Base-by-base conservation (phyloP, 2,888 invertebrate genomes). In the Amphipoea oculea region DNA sequence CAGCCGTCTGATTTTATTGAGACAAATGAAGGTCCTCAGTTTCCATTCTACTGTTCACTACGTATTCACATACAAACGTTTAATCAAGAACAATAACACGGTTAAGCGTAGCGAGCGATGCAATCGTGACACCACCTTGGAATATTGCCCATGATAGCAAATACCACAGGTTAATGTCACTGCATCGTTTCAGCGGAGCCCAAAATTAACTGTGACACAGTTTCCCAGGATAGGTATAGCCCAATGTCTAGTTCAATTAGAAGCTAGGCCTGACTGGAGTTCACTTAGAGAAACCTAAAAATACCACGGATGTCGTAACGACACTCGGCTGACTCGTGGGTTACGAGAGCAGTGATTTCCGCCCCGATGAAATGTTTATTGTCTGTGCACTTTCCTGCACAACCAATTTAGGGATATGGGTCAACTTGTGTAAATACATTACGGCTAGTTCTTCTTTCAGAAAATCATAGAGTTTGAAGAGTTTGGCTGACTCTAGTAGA, bases 231-330 rank as follows among this genome's bases (percentile, higher is more conserved):
- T 90, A 90, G 90, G 78, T 86, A 75, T 81, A 90, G 87, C 86
- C 90, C 95, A 96, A 96, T 96, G 96, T 96, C 96, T 96, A 96
- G 96, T 96, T 96, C 95, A 95, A 89, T 89, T 86, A 60, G 54
- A 83, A 79, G 66, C 72, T 78, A 76, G 60, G 48, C 23, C 72
- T 73, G 54, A 36, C 82, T 72, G 81, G 73, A 81, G 78, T 85
- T 76, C 60, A 70, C 20, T 48, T 68, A 12, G 29, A 70, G 54
- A 57, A 67, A 48, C 20, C 70, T 67, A 76, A 72, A 79, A 87
- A 76, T 84, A 82, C 62, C 71, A 66, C 68, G 70, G 71, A 79
- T 89, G 76, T 81, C 83, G 87, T 68, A 87, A 86, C 54, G 76
- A 82, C 84, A 88, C 82, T 86, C 79, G 29, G 68, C 72, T 77